Base-by-base conservation (phyloP, 2,888 invertebrate genomes). In the Ecliptopera silaceata region DNA sequence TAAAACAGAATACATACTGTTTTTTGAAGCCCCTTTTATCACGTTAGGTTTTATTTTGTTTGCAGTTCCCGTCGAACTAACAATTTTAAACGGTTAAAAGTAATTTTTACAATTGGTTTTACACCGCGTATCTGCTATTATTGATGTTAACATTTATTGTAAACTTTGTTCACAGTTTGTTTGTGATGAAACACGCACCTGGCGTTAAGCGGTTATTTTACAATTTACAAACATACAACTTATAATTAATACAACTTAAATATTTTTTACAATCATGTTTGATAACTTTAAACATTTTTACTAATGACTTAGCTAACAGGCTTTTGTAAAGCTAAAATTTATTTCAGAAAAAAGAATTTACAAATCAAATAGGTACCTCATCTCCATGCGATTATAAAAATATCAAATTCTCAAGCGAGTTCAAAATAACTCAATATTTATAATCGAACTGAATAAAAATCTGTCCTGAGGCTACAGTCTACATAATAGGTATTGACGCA, bases 401-500 rank as follows among this genome's bases (percentile, higher is more conserved):
- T n/a, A 31, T 31, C 3, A n/a, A 31, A n/a, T n/a, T 11, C n/a
- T 31, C 31, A 6, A 34, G n/a, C n/a, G 12, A 12, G 12, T 4
- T 32, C 2, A n/a, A 34, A 13, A 8, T 34, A 34, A 13, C 13
- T 34, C 15, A 13, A 15, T 36, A 15, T 5, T n/a, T 8, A 15
- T 36, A 3, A 36, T 4, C 15, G 3, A 36, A 42, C 32, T 34
- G 22, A 53, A 46, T 22, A 15, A 53, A 31, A 43, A 52, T 38
- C 31, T 38, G 12, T 39, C 31, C 44, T 38, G 13, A n/a, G 41
- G 34, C 41, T 42, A 39, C 12, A 49, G 22, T 41, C 38, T 47
- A 34, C 52, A 49, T 29, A 29, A 63, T 55, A 68, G 64, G 67
- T 63, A 74, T 71, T 61, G 60, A 71, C 66, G 63, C 51, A 47